Evolutionary conservation across 2,113 vertebrate genomes (phyloP).

Genomic region (Telmatochromis brichardi): DNA sequence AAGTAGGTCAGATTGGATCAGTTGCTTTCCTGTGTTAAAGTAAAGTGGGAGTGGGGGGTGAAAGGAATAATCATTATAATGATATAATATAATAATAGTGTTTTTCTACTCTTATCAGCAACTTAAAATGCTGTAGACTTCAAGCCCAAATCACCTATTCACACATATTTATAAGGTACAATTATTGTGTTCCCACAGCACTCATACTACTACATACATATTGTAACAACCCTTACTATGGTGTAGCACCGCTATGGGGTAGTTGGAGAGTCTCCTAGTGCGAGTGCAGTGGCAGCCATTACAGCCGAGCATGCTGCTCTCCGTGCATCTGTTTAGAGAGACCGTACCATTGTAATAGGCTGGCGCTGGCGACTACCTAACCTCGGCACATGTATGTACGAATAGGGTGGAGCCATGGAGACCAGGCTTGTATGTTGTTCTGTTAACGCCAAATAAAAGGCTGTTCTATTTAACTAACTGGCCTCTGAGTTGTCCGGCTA

Average conservation of each 20-base stretch:
- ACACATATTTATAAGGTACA: not conserved
- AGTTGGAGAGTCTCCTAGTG: not conserved
- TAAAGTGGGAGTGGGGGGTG: not conserved
- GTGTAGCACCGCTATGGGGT: not conserved
- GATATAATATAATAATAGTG: not conserved
- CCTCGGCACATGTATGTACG: not conserved
- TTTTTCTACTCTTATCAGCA: not conserved
- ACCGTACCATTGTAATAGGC: not conserved
- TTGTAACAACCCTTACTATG: not conserved
- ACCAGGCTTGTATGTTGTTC: not conserved
- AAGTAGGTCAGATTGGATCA: not conserved
- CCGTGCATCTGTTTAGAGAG: not conserved
- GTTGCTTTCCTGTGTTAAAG: not conserved
- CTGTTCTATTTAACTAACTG: not conserved
- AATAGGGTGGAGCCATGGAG: not conserved
- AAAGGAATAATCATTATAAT: not conserved
- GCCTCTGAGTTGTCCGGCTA: not conserved
- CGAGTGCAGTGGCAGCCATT: not conserved
- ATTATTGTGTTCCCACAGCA: not conserved
- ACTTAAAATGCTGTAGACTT: not conserved
- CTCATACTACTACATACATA: not conserved
- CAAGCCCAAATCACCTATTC: not conserved
- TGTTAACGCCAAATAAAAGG: not conserved
- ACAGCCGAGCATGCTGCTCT: not conserved
- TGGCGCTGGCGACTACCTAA: not conserved